phyloP scores from a whole-genome alignment of 2,888 invertebrate species.

The Polylopha cassiicola region DNA sequence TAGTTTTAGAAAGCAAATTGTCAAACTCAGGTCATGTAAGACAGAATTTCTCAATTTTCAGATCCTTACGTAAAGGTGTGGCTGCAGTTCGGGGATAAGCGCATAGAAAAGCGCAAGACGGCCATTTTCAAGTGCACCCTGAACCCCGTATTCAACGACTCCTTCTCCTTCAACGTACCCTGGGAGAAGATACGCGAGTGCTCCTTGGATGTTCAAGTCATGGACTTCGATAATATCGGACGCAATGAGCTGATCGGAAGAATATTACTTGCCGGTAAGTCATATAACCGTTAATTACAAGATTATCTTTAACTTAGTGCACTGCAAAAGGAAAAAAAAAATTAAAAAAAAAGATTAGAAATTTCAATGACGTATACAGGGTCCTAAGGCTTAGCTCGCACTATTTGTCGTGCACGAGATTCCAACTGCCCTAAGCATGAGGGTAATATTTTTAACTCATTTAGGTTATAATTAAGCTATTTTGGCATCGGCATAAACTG shows the following conservation, averaged over 20 bases:
- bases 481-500: no score
- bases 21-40: constrained; percentile 15
- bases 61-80: constrained; percentile 99
- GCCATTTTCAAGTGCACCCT: constrained; percentile 95
- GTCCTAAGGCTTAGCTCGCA: no score
- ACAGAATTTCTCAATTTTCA: constrained; percentile 58
- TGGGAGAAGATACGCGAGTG: constrained; percentile 98
- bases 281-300: no score
- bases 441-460: no score
- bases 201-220: constrained; percentile 92
- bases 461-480: no score
- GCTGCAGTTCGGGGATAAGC: constrained; percentile 96
- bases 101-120: constrained; percentile 96
- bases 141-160: constrained; percentile 97
- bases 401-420: no score
- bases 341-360: no score
- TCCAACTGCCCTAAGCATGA: no score
- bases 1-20: constrained; percentile 21
- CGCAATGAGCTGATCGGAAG: constrained; percentile 94
- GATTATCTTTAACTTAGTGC: background rate
- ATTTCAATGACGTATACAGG: no score
- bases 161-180: constrained; percentile 96
- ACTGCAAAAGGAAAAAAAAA: no score
- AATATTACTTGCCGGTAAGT: constrained; percentile 92
- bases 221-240: constrained; percentile 98